Evolutionary conservation across 2,888 invertebrate species (phyloP).

Genomic region (Drosophila koepferae): DNA sequence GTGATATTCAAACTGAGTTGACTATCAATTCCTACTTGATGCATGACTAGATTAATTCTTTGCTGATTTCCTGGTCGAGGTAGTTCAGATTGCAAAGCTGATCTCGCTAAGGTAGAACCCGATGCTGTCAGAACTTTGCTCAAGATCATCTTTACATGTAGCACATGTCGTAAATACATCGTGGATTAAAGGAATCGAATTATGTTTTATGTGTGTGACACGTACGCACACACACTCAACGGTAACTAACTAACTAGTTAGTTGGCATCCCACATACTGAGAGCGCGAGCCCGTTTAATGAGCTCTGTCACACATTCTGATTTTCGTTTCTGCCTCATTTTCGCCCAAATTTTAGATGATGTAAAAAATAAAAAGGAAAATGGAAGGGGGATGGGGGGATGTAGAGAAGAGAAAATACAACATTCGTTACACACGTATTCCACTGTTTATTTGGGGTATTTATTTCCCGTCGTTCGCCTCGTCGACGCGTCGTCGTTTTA

Average conservation of each 20-base stretch:
- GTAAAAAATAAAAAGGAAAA: slow-evolving; percentile 23
- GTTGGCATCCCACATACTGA: slow-evolving; percentile 30
- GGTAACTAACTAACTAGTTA: slow-evolving; percentile 25
- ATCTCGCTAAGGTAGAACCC: too few species aligned
- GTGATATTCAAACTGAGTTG: too few species aligned
- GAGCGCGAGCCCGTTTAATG: slow-evolving; percentile 61
- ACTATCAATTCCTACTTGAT: too few species aligned
- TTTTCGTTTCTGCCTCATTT: slow-evolving; percentile 6
- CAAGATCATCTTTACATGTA: neutral
- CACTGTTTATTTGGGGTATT: slow-evolving; percentile 74
- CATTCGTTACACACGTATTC: slow-evolving; percentile 17
- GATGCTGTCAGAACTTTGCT: neutral
- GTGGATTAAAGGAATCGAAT: slow-evolving; percentile 47
- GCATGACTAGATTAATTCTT: too few species aligned
- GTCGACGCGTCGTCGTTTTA: slow-evolving; percentile 62
- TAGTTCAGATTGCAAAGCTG: too few species aligned
- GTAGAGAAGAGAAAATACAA: neutral
- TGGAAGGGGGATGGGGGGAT: neutral
- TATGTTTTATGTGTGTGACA: slow-evolving; percentile 67
- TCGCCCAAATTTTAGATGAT: slow-evolving; percentile 27
- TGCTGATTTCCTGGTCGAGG: too few species aligned
- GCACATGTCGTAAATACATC: neutral
- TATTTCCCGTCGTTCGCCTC: slow-evolving; percentile 58
- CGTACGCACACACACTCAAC: slow-evolving; percentile 32
- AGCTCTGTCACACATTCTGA: slow-evolving; percentile 68